These are phyloP conservation scores for Thaumatotibia leucotreta DNA, from an alignment of 1,140 invertebrate genomes.

Conservation along the genomic window DNA sequence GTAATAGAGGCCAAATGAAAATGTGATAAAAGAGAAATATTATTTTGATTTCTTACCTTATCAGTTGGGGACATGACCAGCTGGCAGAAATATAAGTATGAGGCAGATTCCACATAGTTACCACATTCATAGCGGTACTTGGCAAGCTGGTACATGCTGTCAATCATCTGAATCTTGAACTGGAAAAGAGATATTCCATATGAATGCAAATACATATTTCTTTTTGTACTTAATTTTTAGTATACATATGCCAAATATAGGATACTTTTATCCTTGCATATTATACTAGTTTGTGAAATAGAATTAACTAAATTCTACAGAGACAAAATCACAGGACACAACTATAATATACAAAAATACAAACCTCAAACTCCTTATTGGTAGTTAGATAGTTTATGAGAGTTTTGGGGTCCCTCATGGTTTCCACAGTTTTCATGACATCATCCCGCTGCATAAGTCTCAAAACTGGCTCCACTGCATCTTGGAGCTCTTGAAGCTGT, in stretches of 20 bases:
- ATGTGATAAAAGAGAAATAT: too few relatives aligned
- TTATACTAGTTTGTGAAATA: too few relatives aligned
- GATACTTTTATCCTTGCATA: too few relatives aligned
- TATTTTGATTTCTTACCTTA: conserved; percentile 81
- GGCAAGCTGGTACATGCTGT: conserved; percentile 95
- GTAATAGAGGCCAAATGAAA: too few relatives aligned
- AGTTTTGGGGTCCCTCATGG: conserved; percentile 94
- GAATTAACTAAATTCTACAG: too few relatives aligned
- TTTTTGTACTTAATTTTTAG: too few relatives aligned
- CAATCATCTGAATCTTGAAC: conserved; percentile 96
- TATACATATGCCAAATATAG: too few relatives aligned
- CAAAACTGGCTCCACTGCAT: conserved; percentile 89
- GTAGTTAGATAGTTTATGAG: conserved; percentile 90
- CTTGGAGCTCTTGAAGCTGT: conserved; percentile 90
- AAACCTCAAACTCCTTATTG: conserved; percentile 86
- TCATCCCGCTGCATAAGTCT: conserved; percentile 92
- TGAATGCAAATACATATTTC: too few relatives aligned
- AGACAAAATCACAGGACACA: too few relatives aligned
- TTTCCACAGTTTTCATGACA: conserved; percentile 94
- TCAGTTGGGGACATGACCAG: conserved; percentile 95
- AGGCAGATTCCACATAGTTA: conserved; percentile 95
- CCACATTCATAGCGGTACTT: conserved; percentile 99
- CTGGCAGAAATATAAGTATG: conserved; percentile 97
- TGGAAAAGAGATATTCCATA: conserved; percentile 71
- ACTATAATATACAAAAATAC: conserved; percentile 18